Evolutionary conservation across 1,140 invertebrate genomes (phyloP).

Genomic region (Papilio glaucus): DNA sequence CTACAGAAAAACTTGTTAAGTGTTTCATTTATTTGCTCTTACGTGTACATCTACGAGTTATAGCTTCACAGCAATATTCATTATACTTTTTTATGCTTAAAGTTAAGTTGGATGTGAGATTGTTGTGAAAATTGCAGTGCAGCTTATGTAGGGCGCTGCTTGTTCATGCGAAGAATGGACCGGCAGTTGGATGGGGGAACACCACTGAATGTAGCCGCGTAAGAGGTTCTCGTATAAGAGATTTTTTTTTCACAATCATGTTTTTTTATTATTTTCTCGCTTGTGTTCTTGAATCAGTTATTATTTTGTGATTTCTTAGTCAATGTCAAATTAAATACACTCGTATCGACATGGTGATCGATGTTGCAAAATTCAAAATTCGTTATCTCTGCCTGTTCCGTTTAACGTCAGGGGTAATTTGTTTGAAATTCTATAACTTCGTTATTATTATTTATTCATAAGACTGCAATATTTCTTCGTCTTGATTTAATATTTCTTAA

Average conservation of each 20-base stretch:
- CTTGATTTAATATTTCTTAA: no score
- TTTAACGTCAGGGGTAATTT: no score
- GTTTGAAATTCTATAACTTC: no score
- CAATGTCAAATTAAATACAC: no score
- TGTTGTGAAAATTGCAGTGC: slow-evolving; percentile 33
- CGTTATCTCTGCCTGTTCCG: no score
- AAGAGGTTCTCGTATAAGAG: background rate
- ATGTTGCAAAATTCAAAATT: no score
- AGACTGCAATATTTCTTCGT: no score
- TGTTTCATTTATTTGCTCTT: background rate
- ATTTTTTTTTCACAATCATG: background rate
- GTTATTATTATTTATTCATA: no score
- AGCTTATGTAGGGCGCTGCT: slow-evolving; percentile 18
- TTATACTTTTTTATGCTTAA: background rate
- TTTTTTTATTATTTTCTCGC: no score
- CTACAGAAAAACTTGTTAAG: slow-evolving; percentile 24
- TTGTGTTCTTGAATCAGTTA: no score
- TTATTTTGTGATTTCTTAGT: no score
- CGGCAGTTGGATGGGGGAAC: background rate
- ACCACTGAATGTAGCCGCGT: slow-evolving; percentile 6
- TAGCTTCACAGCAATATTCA: background rate
- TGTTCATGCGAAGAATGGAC: background rate
- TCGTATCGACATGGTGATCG: no score
- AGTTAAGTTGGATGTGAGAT: background rate
- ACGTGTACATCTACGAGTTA: background rate